Evolutionary conservation across 2,113 vertebrate genomes (phyloP).

Genomic region (Myrmecophaga tridactyla): DNA sequence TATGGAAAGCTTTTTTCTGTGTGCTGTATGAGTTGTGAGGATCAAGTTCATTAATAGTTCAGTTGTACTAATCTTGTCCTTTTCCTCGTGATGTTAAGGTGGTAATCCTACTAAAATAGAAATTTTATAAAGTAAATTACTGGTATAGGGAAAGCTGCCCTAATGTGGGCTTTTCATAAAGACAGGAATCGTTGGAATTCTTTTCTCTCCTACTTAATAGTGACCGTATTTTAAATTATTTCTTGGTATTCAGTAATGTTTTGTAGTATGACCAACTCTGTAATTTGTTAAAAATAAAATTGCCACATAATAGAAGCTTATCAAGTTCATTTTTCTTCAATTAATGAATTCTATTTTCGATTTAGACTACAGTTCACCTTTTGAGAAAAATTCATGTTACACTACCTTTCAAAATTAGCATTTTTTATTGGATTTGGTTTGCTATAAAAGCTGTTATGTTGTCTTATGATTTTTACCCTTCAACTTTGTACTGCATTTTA

Average conservation of each 20-base stretch:
- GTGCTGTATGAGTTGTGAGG: background rate
- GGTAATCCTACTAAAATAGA: background rate
- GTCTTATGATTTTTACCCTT: background rate
- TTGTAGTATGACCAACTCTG: background rate
- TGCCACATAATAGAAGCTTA: background rate
- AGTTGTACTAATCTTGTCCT: background rate
- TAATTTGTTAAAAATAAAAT: constrained; percentile 36
- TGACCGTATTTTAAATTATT: background rate
- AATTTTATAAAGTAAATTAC: constrained; percentile 39
- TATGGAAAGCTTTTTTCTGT: background rate
- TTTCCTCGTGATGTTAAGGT: constrained; percentile 11
- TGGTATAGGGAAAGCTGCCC: background rate
- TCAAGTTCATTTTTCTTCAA: background rate
- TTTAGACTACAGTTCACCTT: constrained; percentile 14
- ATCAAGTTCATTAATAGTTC: background rate
- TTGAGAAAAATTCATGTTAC: background rate
- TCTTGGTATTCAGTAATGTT: background rate
- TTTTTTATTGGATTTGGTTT: constrained; percentile 5
- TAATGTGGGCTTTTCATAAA: constrained; percentile 14
- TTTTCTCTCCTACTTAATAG: background rate
- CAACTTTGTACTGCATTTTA: background rate
- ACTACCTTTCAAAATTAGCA: background rate
- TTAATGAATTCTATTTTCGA: background rate
- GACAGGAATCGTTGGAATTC: background rate
- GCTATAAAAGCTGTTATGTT: background rate